A percentile compares a stretch with the other conserved stretches of the same genome.
These are phyloP conservation scores for Tonatia bakeri DNA, from an alignment of 2,113 vertebrate genomes.

Conservation along the genomic window DNA sequence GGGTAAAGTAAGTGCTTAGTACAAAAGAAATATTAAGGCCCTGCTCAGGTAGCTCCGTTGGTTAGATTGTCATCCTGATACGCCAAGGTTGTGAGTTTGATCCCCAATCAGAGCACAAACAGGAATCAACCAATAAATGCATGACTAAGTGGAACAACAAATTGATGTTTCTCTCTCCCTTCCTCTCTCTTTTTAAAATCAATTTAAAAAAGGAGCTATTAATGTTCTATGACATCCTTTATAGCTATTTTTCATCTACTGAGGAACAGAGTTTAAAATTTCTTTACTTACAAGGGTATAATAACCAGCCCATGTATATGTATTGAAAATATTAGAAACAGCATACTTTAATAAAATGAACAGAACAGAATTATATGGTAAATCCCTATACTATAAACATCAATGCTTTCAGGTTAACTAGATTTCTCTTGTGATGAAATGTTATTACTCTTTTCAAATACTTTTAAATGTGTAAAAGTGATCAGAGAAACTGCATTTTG, in stretches of 20 bases:
- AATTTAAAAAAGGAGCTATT: neutral
- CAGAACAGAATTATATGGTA: neutral
- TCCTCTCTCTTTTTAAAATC: too few relatives aligned
- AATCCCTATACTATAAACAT: neutral
- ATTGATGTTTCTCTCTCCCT: too few relatives aligned
- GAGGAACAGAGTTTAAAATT: neutral
- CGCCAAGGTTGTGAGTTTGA: too few relatives aligned
- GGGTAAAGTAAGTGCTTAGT: neutral
- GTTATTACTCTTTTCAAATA: neutral
- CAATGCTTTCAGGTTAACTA: neutral
- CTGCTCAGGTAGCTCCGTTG: too few relatives aligned
- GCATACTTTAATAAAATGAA: neutral
- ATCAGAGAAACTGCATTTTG: constrained; percentile 26
- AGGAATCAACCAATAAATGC: too few relatives aligned
- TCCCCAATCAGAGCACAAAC: too few relatives aligned
- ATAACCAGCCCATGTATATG: neutral
- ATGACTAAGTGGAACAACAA: too few relatives aligned
- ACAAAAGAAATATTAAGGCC: neutral
- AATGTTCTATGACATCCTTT: neutral
- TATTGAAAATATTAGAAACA: neutral
- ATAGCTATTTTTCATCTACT: neutral
- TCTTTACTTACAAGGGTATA: neutral
- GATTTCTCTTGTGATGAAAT: constrained; percentile 10
- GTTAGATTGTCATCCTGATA: too few relatives aligned
- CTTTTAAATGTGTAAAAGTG: neutral